Conservation (phyloP, 2,888 invertebrate genomes). For the Pemphredon lugubris region DNA sequence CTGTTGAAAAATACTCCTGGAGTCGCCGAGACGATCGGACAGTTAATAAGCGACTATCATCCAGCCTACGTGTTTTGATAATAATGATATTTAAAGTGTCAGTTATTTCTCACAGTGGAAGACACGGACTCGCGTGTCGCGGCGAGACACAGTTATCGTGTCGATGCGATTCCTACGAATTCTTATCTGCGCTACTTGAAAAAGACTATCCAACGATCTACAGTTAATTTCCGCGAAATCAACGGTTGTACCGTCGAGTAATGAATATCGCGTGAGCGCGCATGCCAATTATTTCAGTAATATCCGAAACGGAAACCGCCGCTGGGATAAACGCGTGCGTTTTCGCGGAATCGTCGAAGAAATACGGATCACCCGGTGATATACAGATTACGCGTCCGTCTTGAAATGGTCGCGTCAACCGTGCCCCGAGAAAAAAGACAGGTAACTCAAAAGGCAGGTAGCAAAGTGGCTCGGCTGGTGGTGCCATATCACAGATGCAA, state of each 20-base stretch:
- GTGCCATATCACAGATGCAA: neutral
- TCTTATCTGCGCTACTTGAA: no score
- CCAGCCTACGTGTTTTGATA: no score
- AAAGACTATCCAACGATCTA: slow-evolving; percentile 13
- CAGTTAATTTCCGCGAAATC: slow-evolving; percentile 18
- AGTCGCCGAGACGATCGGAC: no score
- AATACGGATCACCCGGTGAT: slow-evolving; percentile 10
- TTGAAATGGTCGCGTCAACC: slow-evolving; percentile 1
- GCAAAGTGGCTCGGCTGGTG: neutral
- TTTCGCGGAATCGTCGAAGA: neutral
- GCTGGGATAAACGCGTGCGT: slow-evolving; percentile 11
- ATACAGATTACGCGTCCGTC: neutral
- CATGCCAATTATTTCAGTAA: slow-evolving; percentile 46
- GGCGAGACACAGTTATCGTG: no score
- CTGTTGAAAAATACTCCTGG: no score
- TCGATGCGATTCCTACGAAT: no score
- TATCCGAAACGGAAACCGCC: slow-evolving; percentile 41
- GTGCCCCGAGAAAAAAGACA: neutral
- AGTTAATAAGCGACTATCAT: no score
- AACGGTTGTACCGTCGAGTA: slow-evolving; percentile 16
- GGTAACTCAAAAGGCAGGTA: neutral
- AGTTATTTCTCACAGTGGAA: no score
- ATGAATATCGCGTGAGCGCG: slow-evolving; percentile 52
- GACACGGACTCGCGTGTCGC: no score
- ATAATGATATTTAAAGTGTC: no score